Evolutionary conservation across 2,888 invertebrate species (phyloP), one percentile per base, ranked within the genome.

Genomic region (Sinopyrophorus schimmeli): DNA sequence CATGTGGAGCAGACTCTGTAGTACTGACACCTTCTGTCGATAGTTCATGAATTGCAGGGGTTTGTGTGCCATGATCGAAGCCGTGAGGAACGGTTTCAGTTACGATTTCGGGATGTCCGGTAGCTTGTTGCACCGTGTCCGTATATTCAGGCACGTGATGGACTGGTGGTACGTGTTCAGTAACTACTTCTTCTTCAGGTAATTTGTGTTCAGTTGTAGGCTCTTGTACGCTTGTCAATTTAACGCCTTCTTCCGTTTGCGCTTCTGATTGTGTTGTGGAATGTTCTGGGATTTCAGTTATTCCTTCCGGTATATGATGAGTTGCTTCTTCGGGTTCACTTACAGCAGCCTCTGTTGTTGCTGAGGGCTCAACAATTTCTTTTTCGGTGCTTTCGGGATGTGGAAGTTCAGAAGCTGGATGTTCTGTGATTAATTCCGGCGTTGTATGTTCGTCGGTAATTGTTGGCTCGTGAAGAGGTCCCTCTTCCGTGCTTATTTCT

Each of bases 211-310:
- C 46, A 30, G 46, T 50, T 34, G 24, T 3, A 12, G 16, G 41
- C 30, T 6, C 12, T 3, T n/a, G n/a, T n/a, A n/a, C n/a, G n/a
- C n/a, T n/a, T n/a, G n/a, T n/a, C n/a, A n/a, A n/a, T 41, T 40
- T 44, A 12, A 18, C 12, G 7, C n/a, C n/a, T n/a, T n/a, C n/a
- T n/a, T n/a, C 9, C 20, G 46, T 46, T 46, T 40, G 14, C 24
- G 31, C 30, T n/a, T 35, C 31, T 21, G 40, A 47, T 28, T 46
- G 37, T 42, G 42, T 38, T n/a, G n/a, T n/a, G n/a, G n/a, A n/a
- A 7, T 26, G 15, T 46, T 14, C 47, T 10, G 20, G 42, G n/a
- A 11, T 26, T 42, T 42, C 43, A 7, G 26, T 7, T 14, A 15
- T 15, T 11, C 23, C 32, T 41, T 35, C 35, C 6, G 35, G 14